Base-by-base conservation (phyloP, 2,113 vertebrate species). In the Colaptes auratus region DNA sequence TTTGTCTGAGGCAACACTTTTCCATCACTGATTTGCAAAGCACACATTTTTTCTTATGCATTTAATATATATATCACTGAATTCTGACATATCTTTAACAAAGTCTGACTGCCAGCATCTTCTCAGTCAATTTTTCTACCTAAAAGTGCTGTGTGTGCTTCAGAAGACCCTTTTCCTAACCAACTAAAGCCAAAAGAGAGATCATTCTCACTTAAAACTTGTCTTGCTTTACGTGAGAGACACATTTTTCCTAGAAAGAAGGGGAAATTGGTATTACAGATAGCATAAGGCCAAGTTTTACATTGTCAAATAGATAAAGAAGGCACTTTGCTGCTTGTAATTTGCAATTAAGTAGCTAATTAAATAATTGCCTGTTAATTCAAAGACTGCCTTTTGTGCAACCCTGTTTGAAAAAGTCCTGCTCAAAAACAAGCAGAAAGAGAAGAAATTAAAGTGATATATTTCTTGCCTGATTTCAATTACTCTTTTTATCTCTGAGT, bases 311-410 rank as follows among this genome's bases (percentile, higher is more conserved):
- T 4, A 84, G 88, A 79, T 86, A 52, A 95, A 87, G 71, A 80
- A 87, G 44, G 15, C 70, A 72, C 39, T 79, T 92, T 0, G 3
- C 63, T 90, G 61, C 74, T 48, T 93, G 67, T 72, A 73, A 82
- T 96, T 82, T 87, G 50, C 52, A 73, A 50, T 60, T 92, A 87
- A 94, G 46, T 77, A 87, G 46, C 81, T 95, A 86, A 96, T 92
- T 90, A 95, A 90, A 36, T 89, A 80, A 92, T 94, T 95, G 92
- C 74, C 28, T 48, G 16, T 84, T 94, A 82, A 82, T 73, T 92
- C 84, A 73, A 90, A 93, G 78, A 36, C 55, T 87, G 63, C 42
- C 50, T 90, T 89, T 90, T 8, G 1, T 83, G 56, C 30, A 36
- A 73, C 64, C 0, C 3, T 35, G 74, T 95, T 94, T 86, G 92